These are phyloP conservation scores for Capreolus pygargus DNA, from an alignment of 2,113 vertebrate species.

Conservation along the genomic window DNA sequence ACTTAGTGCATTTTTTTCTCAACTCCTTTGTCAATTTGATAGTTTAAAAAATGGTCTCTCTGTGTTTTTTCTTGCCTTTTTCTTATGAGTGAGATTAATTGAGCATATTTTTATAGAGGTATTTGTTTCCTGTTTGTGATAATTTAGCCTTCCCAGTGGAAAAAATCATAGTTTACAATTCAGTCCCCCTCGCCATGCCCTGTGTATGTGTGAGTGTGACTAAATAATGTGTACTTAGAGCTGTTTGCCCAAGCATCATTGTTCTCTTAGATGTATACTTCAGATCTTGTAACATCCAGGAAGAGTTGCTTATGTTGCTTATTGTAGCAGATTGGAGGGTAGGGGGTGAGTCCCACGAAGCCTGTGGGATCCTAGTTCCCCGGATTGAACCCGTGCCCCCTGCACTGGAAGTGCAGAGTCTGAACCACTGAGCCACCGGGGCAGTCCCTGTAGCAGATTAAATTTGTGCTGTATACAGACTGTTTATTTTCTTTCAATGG, in stretches of 20 bases:
- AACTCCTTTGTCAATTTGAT: neutral
- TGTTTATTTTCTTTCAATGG: slow-evolving; percentile 26
- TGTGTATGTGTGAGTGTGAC: neutral
- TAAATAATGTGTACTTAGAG: neutral
- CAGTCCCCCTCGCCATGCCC: neutral
- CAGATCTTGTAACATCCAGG: neutral
- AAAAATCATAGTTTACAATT: neutral
- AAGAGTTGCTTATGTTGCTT: neutral
- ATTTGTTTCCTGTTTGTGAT: neutral
- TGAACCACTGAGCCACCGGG: neutral
- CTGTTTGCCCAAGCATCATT: neutral
- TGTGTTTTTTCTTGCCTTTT: neutral
- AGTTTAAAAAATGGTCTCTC: neutral
- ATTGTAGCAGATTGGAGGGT: neutral
- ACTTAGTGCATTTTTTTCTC: neutral
- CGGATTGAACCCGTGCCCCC: neutral
- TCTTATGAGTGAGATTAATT: neutral
- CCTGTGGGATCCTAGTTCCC: neutral
- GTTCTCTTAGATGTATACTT: neutral
- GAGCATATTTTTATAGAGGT: neutral
- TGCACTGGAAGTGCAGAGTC: neutral
- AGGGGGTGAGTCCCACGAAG: neutral
- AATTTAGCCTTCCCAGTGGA: neutral
- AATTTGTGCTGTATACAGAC: neutral
- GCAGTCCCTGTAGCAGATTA: neutral